phyloP scores from a whole-genome alignment of 2,888 invertebrate species.

The Andrena trimmerana region DNA sequence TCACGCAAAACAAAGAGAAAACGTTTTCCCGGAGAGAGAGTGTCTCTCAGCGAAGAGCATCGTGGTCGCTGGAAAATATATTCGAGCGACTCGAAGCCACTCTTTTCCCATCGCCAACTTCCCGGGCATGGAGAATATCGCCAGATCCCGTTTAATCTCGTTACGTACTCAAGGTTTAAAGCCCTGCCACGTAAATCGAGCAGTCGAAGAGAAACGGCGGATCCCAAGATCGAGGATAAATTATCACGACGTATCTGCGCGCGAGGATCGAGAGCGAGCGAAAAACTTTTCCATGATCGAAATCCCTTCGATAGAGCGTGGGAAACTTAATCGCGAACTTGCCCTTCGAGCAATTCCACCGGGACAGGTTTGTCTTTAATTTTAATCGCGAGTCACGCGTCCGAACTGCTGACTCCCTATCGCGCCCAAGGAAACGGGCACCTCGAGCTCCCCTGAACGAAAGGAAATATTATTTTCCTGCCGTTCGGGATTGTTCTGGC shows the following conservation, averaged over 20 bases:
- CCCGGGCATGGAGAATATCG: not conserved
- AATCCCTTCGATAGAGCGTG: not conserved
- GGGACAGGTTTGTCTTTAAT: conserved; percentile 17
- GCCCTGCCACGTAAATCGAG: not conserved
- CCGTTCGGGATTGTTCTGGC: not conserved
- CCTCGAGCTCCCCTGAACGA: not conserved
- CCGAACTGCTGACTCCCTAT: not conserved
- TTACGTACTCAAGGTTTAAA: not conserved
- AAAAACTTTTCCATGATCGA: conserved; percentile 39
- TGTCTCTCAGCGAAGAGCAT: not conserved
- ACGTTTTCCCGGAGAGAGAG: not conserved
- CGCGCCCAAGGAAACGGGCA: not conserved
- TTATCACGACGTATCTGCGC: conserved; percentile 2
- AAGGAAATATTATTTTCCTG: not conserved
- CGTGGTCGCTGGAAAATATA: not conserved
- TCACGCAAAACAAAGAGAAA: conserved; percentile 11
- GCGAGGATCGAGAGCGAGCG: conserved; percentile 15
- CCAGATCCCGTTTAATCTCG: not conserved
- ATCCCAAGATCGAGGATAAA: not conserved
- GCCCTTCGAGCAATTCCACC: conserved; percentile 10
- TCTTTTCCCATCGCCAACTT: not conserved
- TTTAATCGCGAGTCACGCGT: not conserved
- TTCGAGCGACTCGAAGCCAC: not conserved
- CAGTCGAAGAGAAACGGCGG: not conserved
- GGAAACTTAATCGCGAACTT: conserved; percentile 46